phyloP scores from a whole-genome alignment of 2,797 vertebrate genomes.

The Hapalemur alaotrensis region DNA sequence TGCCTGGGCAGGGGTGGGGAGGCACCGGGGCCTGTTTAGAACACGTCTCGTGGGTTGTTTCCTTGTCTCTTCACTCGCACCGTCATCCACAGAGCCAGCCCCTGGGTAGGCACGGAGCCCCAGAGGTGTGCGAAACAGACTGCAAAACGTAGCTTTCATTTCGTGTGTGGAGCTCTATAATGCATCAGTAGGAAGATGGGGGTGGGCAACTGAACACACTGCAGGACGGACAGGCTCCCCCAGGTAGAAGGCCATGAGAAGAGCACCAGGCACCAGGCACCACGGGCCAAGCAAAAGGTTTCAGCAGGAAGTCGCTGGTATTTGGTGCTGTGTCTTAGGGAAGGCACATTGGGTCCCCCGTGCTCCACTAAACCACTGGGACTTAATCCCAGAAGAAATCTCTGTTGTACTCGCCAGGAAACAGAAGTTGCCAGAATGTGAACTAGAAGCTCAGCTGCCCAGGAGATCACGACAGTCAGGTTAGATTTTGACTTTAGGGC shows the following conservation, averaged over 20 bases:
- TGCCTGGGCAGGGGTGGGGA: no score
- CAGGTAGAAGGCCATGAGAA: not conserved
- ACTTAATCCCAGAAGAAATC: not conserved
- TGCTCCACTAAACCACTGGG: not conserved
- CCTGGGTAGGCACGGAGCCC: accelerated
- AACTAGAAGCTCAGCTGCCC: not conserved
- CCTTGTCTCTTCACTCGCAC: not conserved
- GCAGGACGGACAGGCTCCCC: accelerated
- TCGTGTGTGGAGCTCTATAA: accelerated
- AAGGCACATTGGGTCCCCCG: not conserved
- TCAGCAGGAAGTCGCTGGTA: not conserved
- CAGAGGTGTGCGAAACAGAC: accelerated
- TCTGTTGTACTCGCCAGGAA: not conserved
- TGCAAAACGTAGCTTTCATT: not conserved
- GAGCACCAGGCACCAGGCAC: accelerated
- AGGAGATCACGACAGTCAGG: accelerated
- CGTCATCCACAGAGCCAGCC: not conserved
- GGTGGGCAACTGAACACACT: not conserved
- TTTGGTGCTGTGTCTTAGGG: not conserved
- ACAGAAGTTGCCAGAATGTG: no score
- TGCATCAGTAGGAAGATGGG: accelerated
- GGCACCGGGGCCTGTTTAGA: no score
- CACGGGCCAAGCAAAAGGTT: not conserved
- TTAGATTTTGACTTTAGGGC: not conserved
- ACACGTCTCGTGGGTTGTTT: not conserved